Evolutionary conservation across 2,113 vertebrate species (phyloP).

Genomic region (Apeltes quadracus): DNA sequence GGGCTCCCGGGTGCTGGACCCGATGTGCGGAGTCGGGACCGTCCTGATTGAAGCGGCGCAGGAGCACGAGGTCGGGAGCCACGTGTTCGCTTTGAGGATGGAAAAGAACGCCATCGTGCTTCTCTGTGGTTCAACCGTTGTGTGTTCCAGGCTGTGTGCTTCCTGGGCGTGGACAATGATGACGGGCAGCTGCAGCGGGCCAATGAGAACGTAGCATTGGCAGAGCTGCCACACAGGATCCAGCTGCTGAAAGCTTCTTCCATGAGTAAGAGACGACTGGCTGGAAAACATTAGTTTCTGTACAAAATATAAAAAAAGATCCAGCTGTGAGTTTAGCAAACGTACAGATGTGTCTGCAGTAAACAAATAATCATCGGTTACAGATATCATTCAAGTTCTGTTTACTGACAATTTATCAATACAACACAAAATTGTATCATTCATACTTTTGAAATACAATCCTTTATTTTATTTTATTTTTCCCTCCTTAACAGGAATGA

Average conservation of each 20-base stretch:
- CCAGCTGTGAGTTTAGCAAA: neutral
- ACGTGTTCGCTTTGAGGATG: no score
- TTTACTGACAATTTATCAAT: no score
- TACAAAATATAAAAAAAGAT: neutral
- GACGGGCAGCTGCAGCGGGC: constrained; percentile 85
- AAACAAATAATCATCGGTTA: no score
- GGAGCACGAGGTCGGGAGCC: constrained; percentile 83
- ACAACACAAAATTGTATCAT: no score
- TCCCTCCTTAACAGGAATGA: no score
- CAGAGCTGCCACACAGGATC: constrained; percentile 79
- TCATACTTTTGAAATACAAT: no score
- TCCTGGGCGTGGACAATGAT: constrained; percentile 87
- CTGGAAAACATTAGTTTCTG: no score
- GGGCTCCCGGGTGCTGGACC: constrained; percentile 86
- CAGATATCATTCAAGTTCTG: no score
- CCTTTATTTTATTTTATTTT: no score
- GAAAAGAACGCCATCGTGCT: no score
- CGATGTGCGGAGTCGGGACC: constrained; percentile 93
- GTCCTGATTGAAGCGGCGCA: constrained; percentile 91
- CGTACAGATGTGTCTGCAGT: neutral
- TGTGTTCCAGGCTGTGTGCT: constrained; percentile 79
- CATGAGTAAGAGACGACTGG: constrained; percentile 79
- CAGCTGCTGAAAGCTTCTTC: constrained; percentile 86
- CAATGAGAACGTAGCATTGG: constrained; percentile 80
- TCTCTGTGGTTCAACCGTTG: neutral